These are phyloP conservation scores for Octonoba sinensis DNA, from an alignment of 2,888 invertebrate species.

Conservation along the genomic window DNA sequence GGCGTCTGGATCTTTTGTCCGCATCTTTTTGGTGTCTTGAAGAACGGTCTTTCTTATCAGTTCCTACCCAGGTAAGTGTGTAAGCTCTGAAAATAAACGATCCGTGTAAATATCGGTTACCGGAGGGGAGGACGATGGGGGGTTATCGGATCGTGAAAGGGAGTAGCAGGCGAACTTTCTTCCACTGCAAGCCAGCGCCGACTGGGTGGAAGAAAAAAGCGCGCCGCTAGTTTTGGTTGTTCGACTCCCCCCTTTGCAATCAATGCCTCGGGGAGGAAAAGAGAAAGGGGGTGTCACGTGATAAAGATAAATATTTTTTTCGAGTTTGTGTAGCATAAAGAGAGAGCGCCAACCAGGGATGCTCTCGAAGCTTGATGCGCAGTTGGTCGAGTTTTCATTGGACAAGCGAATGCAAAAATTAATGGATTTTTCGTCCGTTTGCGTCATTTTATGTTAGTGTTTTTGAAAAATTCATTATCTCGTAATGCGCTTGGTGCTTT, in stretches of 20 bases:
- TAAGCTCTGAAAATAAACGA: constrained; percentile 38
- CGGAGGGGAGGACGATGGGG: constrained; percentile 14
- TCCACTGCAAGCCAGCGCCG: constrained; percentile 17
- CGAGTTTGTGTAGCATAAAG: constrained; percentile 36
- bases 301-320: constrained; percentile 20
- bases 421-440: constrained; percentile 62
- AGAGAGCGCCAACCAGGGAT: constrained; percentile 53
- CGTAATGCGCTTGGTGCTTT: constrained; percentile 55
- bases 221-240: constrained; percentile 5
- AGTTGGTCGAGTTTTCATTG: constrained; percentile 59
- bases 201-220: constrained; percentile 20
- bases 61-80: constrained; percentile 46
- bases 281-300: constrained; percentile 3
- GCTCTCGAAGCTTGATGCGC: constrained; percentile 45
- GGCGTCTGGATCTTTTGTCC: constrained; percentile 38
- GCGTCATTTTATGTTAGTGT: constrained; percentile 63
- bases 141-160: constrained; percentile 3
- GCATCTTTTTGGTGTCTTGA: constrained; percentile 54
- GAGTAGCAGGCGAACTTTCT: constrained; percentile 9
- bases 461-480: constrained; percentile 65
- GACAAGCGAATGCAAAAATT: constrained; percentile 62
- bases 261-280: constrained; percentile 21
- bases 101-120: constrained; percentile 35
- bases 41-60: constrained; percentile 52
- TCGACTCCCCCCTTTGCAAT: neutral